Percentiles rank a stretch among this genome's conserved stretches.
phyloP scores from a whole-genome alignment of 2,797 vertebrate genomes.

The Oreochromis grahami region DNA sequence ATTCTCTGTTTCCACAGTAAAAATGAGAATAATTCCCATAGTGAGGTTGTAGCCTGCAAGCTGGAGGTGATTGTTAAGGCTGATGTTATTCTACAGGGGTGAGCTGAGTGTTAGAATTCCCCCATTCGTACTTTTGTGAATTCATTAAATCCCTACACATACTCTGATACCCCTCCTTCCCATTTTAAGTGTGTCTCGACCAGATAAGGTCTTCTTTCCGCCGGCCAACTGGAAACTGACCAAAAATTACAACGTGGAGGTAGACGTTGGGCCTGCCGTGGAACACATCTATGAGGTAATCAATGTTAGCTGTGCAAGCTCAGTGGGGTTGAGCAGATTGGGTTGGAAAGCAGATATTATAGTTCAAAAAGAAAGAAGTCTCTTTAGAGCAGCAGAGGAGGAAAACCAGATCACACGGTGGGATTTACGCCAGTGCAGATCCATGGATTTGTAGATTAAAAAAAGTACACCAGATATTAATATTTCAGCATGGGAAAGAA shows the following conservation, averaged over 20 bases:
- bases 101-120: constrained; percentile 57
- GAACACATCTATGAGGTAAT: constrained; percentile 90
- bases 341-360: constrained; percentile 14
- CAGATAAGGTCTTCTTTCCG: constrained; percentile 85
- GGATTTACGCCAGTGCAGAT: constrained; percentile 2
- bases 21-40: constrained; percentile 93
- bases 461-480: constrained; percentile 4
- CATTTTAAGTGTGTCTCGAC: constrained; percentile 83
- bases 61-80: constrained; percentile 84
- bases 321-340: constrained; percentile 1
- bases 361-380: neutral
- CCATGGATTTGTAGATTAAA: neutral
- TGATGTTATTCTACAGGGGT: constrained; percentile 85
- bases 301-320: constrained; percentile 17
- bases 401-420: constrained; percentile 4
- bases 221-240: constrained; percentile 79
- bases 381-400: neutral
- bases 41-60: constrained; percentile 80
- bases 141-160: constrained; percentile 9
- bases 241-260: constrained; percentile 72
- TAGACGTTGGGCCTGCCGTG: constrained; percentile 83
- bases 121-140: constrained; percentile 22
- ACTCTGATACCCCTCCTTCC: constrained; percentile 20
- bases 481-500: neutral
- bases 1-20: constrained; percentile 76